Conservation (phyloP, 2,113 vertebrate species). For the Oriolus oriolus region DNA sequence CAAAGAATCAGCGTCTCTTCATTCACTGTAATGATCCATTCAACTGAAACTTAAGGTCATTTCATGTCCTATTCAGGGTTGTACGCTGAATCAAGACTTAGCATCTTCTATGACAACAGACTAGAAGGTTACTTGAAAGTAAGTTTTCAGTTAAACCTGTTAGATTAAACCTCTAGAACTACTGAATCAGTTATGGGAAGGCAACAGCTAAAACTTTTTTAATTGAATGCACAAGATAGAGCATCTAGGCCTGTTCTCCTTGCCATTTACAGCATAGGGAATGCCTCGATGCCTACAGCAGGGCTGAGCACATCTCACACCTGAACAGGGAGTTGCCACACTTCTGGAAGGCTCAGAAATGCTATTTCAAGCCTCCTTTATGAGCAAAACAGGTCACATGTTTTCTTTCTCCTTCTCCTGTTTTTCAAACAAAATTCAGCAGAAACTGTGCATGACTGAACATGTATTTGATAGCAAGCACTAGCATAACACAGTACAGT, state of each 20-base stretch:
- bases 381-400: rapidly evolving
- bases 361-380: neutral
- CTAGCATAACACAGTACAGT: neutral
- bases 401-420: neutral
- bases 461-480: neutral
- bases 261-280: neutral
- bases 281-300: neutral
- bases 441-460: neutral
- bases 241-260: neutral
- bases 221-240: neutral
- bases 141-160: neutral
- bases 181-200: neutral
- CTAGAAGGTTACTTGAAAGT: neutral
- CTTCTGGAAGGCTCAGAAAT: neutral
- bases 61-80: neutral
- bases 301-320: neutral
- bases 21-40: neutral
- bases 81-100: neutral
- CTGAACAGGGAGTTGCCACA: rapidly evolving
- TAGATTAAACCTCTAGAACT: neutral
- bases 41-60: neutral
- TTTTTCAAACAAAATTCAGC: neutral
- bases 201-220: neutral
- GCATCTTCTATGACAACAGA: neutral
- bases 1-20: neutral